phyloP scores from a whole-genome alignment of 2,113 vertebrate genomes.

The Microtus richardsoni region DNA sequence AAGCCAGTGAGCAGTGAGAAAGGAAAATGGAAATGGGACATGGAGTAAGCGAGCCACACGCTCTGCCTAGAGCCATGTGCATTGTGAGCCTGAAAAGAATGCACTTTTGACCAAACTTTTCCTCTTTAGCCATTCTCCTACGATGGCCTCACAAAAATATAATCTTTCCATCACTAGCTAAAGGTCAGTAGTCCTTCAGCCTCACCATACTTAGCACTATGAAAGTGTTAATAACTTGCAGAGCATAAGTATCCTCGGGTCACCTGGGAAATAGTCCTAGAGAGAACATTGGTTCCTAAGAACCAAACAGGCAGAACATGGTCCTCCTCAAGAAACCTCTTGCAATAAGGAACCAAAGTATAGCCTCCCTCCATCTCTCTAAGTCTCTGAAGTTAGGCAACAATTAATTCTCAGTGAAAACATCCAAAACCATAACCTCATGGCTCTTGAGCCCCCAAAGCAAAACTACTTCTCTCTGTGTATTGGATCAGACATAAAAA shows the following conservation, averaged over 20 bases:
- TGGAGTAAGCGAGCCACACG: not conserved
- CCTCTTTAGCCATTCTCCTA: not conserved
- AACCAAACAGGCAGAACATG: not conserved
- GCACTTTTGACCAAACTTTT: not conserved
- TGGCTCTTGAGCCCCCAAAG: not conserved
- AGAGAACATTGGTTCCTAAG: not conserved
- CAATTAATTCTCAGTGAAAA: not conserved
- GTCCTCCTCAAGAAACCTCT: not conserved
- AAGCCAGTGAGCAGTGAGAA: not conserved
- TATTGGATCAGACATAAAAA: not conserved
- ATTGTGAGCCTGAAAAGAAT: not conserved
- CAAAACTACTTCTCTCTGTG: not conserved
- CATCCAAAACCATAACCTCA: not conserved
- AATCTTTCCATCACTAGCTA: not conserved
- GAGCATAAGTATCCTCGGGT: not conserved
- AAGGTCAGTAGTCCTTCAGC: not conserved
- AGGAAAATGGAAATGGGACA: not conserved
- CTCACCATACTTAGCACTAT: not conserved
- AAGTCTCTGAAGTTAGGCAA: not conserved
- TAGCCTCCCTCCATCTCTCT: not conserved
- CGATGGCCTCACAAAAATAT: not conserved
- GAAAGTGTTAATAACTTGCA: not conserved
- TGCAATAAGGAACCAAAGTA: not conserved
- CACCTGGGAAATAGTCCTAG: not conserved
- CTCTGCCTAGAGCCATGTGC: not conserved